Evolutionary conservation across 2,797 vertebrate genomes (phyloP).

Genomic region (Aythya fuligula): DNA sequence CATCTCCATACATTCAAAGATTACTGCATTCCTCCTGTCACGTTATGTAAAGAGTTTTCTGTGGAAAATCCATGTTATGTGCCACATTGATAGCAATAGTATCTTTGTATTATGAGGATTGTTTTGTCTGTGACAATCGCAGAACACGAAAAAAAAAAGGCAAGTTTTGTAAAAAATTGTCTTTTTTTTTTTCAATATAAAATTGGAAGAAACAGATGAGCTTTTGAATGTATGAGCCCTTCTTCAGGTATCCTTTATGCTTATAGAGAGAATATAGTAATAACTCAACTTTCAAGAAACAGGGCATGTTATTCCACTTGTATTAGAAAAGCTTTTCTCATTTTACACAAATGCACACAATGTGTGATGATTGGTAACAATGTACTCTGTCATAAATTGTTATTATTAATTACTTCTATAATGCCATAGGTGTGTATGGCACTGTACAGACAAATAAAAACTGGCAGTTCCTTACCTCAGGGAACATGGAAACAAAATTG

Average conservation of each 20-base stretch:
- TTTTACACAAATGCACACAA: not conserved
- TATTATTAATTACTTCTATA: slow-evolving; percentile 43
- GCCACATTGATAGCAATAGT: not conserved
- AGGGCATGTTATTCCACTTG: not conserved
- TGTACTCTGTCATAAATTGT: slow-evolving; percentile 25
- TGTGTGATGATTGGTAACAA: not conserved
- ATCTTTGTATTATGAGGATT: not conserved
- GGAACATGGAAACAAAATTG: slow-evolving; percentile 11
- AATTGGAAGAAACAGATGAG: not conserved
- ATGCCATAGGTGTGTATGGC: not conserved
- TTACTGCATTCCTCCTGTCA: not conserved
- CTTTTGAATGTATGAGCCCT: not conserved
- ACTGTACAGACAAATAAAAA: not conserved
- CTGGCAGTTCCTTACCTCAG: slow-evolving; percentile 13
- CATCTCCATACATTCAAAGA: not conserved
- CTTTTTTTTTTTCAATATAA: not conserved
- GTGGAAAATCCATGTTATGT: not conserved
- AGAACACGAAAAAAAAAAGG: not conserved
- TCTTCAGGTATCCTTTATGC: not conserved
- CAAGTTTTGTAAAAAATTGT: not conserved
- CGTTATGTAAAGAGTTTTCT: not conserved
- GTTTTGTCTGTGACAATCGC: not conserved
- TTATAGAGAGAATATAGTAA: not conserved
- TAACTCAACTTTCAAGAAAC: not conserved
- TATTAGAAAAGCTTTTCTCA: not conserved